phyloP scores from a whole-genome alignment of 2,797 vertebrate genomes.

The Perodicticus potto region DNA sequence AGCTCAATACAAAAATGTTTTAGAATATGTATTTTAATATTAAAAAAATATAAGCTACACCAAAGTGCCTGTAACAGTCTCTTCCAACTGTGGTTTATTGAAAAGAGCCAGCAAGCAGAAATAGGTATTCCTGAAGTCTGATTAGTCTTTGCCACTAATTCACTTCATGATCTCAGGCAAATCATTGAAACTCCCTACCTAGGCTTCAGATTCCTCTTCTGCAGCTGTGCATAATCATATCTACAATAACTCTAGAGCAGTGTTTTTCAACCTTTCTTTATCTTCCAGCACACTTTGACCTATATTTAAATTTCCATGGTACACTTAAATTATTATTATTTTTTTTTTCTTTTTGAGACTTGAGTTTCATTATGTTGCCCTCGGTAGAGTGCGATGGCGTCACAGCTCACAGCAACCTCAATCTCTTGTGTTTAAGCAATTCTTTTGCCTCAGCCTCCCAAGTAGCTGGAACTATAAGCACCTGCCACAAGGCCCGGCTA shows the following conservation, averaged over 20 bases:
- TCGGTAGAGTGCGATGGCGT: no score
- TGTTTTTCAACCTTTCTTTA: no score
- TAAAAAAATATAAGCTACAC: constrained; percentile 12
- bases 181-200: neutral
- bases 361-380: no score
- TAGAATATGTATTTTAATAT: constrained; percentile 35
- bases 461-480: no score
- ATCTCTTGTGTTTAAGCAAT: no score
- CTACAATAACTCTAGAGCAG: neutral
- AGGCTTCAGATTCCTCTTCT: constrained; percentile 7
- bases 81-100: neutral
- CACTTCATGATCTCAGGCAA: neutral
- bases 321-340: no score
- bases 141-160: neutral
- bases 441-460: no score
- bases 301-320: no score
- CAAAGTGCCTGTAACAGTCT: constrained; percentile 2
- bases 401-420: no score
- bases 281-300: no score
- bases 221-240: neutral
- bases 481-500: no score
- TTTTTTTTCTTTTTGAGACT: no score
- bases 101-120: constrained; percentile 40
- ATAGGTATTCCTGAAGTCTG: constrained; percentile 22
- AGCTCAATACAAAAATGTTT: constrained; percentile 14